phyloP scores from a whole-genome alignment of 2,797 vertebrate genomes.

The Girardinus metallicus region DNA sequence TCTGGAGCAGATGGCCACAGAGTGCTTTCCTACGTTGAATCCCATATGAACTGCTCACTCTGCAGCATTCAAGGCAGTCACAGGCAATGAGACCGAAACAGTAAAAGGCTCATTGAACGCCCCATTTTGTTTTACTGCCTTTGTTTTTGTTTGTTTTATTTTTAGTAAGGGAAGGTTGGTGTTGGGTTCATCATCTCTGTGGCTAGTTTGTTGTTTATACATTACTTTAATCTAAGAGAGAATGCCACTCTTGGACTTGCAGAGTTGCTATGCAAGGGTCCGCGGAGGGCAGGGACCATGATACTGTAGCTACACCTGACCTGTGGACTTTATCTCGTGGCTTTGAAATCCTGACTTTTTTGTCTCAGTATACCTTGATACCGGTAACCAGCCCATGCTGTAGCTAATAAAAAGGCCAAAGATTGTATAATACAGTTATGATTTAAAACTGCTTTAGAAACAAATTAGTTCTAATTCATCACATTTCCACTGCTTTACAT shows the following conservation, averaged over 20 bases:
- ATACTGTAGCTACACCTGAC: too few species aligned
- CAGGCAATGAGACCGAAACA: background rate
- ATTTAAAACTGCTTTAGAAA: background rate
- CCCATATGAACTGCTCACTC: constrained; percentile 25
- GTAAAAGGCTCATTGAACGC: constrained; percentile 2
- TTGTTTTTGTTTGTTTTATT: constrained; percentile 6
- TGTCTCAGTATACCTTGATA: background rate
- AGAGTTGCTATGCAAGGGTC: background rate
- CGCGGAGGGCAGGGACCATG: too few species aligned
- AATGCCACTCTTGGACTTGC: constrained; percentile 26
- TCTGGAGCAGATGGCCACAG: constrained; percentile 57
- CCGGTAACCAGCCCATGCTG: background rate
- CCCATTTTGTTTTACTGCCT: constrained; percentile 7
- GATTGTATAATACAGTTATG: too few species aligned
- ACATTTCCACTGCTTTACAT: constrained; percentile 3
- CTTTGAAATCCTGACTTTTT: background rate
- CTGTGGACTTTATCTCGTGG: too few species aligned
- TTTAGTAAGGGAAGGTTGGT: constrained; percentile 15
- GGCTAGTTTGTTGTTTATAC: constrained; percentile 27
- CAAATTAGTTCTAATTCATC: background rate
- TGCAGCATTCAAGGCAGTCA: constrained; percentile 10
- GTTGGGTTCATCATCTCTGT: constrained; percentile 17
- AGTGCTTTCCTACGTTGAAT: constrained; percentile 40
- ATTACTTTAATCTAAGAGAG: constrained; percentile 15
- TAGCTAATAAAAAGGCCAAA: background rate